phyloP scores from a whole-genome alignment of 2,797 vertebrate genomes.

The Pseudomugil tenellus region DNA sequence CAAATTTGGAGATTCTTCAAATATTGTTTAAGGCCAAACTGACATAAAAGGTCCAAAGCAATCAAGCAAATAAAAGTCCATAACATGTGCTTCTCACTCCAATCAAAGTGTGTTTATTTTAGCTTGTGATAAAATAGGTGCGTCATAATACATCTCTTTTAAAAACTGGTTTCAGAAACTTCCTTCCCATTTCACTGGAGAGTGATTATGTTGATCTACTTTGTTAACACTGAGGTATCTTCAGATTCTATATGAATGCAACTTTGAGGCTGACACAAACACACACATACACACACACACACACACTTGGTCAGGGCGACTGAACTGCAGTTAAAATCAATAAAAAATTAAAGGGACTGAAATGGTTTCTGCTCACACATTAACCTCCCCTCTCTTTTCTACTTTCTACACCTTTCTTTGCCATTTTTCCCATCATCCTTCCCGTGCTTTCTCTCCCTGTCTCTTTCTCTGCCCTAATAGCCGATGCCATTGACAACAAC shows the following conservation, averaged over 20 bases:
- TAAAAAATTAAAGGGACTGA: constrained; percentile 83
- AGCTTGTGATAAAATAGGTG: not conserved
- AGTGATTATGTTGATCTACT: constrained; percentile 8
- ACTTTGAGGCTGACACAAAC: constrained; percentile 34
- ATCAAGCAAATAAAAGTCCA: not conserved
- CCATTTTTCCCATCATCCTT: constrained; percentile 32
- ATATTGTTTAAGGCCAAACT: not conserved
- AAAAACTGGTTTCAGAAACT: not conserved
- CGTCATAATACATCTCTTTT: not conserved
- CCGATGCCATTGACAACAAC: constrained; percentile 47
- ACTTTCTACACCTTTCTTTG: constrained; percentile 37
- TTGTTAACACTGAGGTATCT: constrained; percentile 23
- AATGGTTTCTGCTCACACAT: constrained; percentile 81
- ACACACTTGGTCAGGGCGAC: constrained; percentile 26
- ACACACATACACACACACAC: constrained; percentile 23
- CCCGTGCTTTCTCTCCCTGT: constrained; percentile 43
- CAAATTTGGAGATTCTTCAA: too few species aligned
- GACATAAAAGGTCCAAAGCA: not conserved
- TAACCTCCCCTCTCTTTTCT: constrained; percentile 68
- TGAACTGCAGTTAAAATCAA: constrained; percentile 77
- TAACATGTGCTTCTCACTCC: not conserved
- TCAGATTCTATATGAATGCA: constrained; percentile 24
- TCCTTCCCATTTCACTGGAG: not conserved
- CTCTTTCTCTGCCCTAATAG: constrained; percentile 60
- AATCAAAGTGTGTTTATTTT: not conserved